Conservation (phyloP, 2,888 invertebrate species). For the Tetropium fuscum region DNA sequence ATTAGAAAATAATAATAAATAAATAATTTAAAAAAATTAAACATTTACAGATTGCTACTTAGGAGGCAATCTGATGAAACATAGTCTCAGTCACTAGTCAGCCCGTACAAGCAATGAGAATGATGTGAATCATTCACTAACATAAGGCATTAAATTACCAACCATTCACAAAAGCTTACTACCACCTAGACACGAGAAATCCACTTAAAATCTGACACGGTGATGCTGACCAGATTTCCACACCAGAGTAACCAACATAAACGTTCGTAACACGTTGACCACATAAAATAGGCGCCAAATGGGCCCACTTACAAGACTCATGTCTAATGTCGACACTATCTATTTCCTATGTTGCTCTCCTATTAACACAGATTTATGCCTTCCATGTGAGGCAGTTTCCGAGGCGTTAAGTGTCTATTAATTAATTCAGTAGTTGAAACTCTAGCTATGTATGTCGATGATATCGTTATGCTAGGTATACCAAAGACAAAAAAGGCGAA, state of each 20-base stretch:
- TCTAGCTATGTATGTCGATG: too few species aligned
- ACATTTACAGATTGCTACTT: too few species aligned
- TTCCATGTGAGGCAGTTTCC: conserved; percentile 5
- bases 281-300: conserved; percentile 10
- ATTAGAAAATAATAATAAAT: too few species aligned
- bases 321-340: conserved; percentile 8
- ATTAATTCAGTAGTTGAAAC: conserved; percentile 4
- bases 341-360: neutral
- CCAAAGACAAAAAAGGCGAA: too few species aligned
- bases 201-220: neutral
- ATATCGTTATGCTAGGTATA: too few species aligned
- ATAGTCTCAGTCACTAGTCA: too few species aligned
- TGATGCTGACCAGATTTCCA: neutral
- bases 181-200: neutral
- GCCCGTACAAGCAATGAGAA: too few species aligned
- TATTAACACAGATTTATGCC: conserved; percentile 13
- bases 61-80: too few species aligned
- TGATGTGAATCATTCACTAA: too few species aligned
- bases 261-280: neutral
- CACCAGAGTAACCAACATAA: neutral
- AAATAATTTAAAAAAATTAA: too few species aligned
- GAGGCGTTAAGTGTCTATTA: neutral
- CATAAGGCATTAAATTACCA: neutral
- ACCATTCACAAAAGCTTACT: neutral
- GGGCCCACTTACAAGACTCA: conserved; percentile 1